These are phyloP conservation scores for Temnothorax longispinosus DNA, from an alignment of 1,140 invertebrate species.

Conservation along the genomic window DNA sequence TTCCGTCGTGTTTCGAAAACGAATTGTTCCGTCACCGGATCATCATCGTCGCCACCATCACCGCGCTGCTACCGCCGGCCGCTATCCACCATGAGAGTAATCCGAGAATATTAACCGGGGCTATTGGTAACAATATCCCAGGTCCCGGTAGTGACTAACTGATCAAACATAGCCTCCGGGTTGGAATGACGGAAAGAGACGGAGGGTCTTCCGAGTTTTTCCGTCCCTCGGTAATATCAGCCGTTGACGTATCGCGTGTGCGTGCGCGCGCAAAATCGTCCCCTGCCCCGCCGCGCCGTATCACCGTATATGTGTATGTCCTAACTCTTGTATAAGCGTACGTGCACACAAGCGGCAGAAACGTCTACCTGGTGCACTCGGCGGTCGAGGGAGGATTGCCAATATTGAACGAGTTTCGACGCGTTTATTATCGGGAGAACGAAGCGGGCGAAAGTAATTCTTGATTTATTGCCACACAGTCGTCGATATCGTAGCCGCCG, in stretches of 20 bases:
- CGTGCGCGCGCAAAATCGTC: constrained; percentile 55
- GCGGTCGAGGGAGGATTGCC: constrained; percentile 59
- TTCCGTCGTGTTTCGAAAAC: constrained; percentile 41
- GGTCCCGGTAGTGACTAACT: constrained; percentile 76
- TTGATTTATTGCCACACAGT: constrained; percentile 62
- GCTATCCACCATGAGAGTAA: constrained; percentile 44
- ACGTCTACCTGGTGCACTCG: constrained; percentile 41
- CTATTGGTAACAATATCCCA: constrained; percentile 75
- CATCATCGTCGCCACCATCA: neutral
- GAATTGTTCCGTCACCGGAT: neutral
- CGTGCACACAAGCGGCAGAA: neutral
- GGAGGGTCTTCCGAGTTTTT: constrained; percentile 73
- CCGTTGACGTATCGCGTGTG: constrained; percentile 54
- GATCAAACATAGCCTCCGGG: constrained; percentile 75
- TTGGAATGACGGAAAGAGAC: constrained; percentile 40
- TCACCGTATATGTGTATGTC: constrained; percentile 10
- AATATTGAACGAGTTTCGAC: constrained; percentile 73
- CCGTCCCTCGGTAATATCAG: constrained; percentile 67
- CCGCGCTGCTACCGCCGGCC: neutral
- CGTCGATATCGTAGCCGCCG: constrained; percentile 37
- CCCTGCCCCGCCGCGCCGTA: neutral
- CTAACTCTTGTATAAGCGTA: constrained; percentile 21
- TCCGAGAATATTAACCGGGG: constrained; percentile 75
- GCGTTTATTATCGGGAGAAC: constrained; percentile 70
- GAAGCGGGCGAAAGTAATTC: constrained; percentile 66